Evolutionary conservation across 2,113 vertebrate species (phyloP).

Genomic region (Irena cyanogastra): DNA sequence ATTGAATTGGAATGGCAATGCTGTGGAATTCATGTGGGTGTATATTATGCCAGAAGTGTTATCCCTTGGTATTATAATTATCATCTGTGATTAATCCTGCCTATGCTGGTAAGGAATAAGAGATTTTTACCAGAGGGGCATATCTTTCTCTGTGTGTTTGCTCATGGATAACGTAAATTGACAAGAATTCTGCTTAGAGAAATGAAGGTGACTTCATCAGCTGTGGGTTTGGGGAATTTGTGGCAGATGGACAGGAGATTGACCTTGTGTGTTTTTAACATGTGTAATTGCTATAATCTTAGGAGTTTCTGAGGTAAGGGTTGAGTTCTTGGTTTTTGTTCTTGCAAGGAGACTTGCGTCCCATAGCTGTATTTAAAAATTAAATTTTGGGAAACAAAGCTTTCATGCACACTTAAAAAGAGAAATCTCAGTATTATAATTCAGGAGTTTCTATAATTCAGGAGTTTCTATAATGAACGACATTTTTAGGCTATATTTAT

Average conservation of each 20-base stretch:
- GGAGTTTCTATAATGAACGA: neutral
- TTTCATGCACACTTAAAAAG: neutral
- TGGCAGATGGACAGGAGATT: neutral
- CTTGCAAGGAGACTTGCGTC: neutral
- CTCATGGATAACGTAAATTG: neutral
- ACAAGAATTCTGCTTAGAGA: neutral
- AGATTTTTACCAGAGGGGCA: conserved; percentile 17
- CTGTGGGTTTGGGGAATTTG: neutral
- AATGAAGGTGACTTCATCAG: neutral
- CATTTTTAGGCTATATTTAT: neutral
- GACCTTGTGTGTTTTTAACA: neutral
- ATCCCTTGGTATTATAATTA: conserved; percentile 45
- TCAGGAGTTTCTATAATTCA: neutral
- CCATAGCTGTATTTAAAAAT: neutral
- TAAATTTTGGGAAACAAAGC: neutral
- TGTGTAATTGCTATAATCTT: neutral
- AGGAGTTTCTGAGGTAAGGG: neutral
- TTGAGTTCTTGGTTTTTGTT: neutral
- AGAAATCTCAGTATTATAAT: neutral
- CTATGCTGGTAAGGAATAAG: neutral
- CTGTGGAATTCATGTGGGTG: conserved; percentile 28
- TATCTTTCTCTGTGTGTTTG: neutral
- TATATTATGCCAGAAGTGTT: conserved; percentile 26
- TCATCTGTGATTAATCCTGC: conserved; percentile 42
- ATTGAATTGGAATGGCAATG: conserved; percentile 40